phyloP scores from a whole-genome alignment of 2,888 invertebrate genomes.

The Teleiodes luculella region DNA sequence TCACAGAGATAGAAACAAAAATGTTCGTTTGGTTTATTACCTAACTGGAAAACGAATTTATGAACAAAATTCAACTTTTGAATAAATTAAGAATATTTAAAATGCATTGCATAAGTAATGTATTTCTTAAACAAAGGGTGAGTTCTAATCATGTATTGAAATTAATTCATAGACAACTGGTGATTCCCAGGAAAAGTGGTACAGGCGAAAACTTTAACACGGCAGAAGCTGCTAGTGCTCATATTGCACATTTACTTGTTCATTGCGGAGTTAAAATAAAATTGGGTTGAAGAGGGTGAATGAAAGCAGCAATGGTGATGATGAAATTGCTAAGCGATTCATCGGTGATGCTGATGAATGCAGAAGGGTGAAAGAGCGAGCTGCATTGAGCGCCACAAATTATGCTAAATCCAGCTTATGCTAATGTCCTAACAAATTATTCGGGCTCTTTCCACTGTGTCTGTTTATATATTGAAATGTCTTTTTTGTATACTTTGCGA shows the following conservation, averaged over 20 bases:
- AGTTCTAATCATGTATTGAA: background rate
- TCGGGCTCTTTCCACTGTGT: background rate
- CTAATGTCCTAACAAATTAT: slow-evolving; percentile 22
- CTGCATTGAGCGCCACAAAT: slow-evolving; percentile 26
- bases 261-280: background rate
- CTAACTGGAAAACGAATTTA: no score
- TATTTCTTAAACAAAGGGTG: background rate
- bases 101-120: background rate
- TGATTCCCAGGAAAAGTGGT: background rate
- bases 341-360: background rate
- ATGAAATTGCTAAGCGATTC: background rate
- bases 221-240: background rate
- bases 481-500: background rate
- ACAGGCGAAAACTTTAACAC: background rate
- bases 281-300: no score
- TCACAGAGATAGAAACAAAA: no score
- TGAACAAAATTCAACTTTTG: no score
- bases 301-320: background rate
- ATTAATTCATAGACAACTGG: background rate
- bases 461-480: background rate
- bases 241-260: background rate
- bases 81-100: no score
- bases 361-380: background rate
- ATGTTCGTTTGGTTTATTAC: no score
- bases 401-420: slow-evolving; percentile 40